Conservation (phyloP, 2,888 invertebrate genomes). For the Bugula neritina region DNA sequence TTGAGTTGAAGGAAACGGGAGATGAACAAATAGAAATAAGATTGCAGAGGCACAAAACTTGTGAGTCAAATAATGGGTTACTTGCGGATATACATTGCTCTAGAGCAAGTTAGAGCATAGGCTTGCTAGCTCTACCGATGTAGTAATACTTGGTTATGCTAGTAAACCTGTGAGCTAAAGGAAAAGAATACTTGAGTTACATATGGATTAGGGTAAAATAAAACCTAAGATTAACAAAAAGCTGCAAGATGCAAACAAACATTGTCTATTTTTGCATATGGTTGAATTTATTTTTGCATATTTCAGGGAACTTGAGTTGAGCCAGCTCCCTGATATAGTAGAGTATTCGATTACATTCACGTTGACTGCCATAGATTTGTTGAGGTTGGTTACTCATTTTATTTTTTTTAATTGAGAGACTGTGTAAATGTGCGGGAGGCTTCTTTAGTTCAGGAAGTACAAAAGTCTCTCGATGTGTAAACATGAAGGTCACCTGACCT, state of each 20-base stretch:
- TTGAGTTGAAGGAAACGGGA: no score
- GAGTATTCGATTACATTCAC: neutral
- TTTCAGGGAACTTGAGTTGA: neutral
- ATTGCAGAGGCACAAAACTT: neutral
- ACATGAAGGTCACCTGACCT: neutral
- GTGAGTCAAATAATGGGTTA: neutral
- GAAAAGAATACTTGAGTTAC: neutral
- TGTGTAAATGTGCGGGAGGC: no score
- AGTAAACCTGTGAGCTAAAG: constrained; percentile 25
- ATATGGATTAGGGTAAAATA: no score
- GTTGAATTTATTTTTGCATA: neutral
- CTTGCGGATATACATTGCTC: neutral
- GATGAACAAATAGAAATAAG: neutral
- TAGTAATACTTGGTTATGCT: constrained; percentile 19
- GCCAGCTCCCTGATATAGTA: neutral
- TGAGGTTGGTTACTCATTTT: neutral
- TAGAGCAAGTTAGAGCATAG: neutral
- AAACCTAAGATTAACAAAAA: no score
- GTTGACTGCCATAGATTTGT: neutral
- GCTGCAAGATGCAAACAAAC: no score
- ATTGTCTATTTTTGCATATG: no score
- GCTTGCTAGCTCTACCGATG: constrained; percentile 4
- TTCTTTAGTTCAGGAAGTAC: constrained; percentile 2
- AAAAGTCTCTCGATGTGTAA: neutral
- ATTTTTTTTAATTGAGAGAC: neutral